A percentile compares a stretch with the other conserved stretches of the same genome.
Conservation (phyloP, 2,888 invertebrate genomes). For the Drosophila gaucha region DNA sequence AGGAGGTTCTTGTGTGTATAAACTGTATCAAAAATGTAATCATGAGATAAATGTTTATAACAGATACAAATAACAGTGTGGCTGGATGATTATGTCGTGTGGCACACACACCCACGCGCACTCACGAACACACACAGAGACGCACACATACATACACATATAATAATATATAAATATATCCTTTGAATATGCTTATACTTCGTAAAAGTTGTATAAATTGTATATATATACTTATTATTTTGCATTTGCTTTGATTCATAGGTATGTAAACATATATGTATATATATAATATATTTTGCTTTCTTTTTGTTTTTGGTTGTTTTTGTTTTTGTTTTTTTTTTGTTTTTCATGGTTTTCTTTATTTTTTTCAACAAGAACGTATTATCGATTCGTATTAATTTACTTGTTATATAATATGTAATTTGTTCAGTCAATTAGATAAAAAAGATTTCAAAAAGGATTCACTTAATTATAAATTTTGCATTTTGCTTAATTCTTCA, state of each 20-base stretch:
- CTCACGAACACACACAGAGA: conserved; percentile 10
- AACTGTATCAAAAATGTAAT: conserved; percentile 66
- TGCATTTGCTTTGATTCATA: conserved; percentile 38
- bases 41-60: conserved; percentile 40
- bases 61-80: conserved; percentile 63
- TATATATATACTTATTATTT: conserved; percentile 49
- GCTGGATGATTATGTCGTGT: conserved; percentile 40
- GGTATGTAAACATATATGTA: conserved; percentile 23
- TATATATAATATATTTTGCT: conserved; percentile 11
- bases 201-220: conserved; percentile 76
- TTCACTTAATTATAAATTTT: conserved; percentile 68
- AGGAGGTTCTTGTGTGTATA: conserved; percentile 28
- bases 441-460: conserved; percentile 78
- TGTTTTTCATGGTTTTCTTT: conserved; percentile 10
- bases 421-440: conserved; percentile 79
- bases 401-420: conserved; percentile 66
- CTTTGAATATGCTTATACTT: conserved; percentile 64
- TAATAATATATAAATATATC: conserved; percentile 61
- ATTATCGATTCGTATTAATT: conserved; percentile 71
- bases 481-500: conserved; percentile 39
- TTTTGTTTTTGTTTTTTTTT: conserved; percentile 4
- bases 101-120: conserved; percentile 15
- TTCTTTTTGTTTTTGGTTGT: conserved; percentile 1
- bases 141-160: conserved; percentile 53
- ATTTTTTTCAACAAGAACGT: conserved; percentile 65